A percentile compares a stretch with the other conserved stretches of the same genome.
Conservation (phyloP, 2,113 vertebrate genomes). For the Periophthalmus modestus region DNA sequence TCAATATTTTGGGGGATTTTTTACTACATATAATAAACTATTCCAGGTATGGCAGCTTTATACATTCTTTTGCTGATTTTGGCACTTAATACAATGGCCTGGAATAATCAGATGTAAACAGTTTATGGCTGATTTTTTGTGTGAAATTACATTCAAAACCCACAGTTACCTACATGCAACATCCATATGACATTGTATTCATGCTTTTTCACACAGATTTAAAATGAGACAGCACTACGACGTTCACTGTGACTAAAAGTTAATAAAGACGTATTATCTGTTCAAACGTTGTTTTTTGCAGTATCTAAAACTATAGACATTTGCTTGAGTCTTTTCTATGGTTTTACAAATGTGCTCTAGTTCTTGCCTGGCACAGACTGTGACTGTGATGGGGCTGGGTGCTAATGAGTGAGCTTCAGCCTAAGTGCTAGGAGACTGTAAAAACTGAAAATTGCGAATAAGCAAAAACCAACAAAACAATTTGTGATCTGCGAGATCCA, state of each 20-base stretch:
- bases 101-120: slow-evolving; percentile 53
- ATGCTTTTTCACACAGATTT: slow-evolving; percentile 21
- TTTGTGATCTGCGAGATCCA: slow-evolving; percentile 32
- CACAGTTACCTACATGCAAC: slow-evolving; percentile 48
- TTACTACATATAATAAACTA: slow-evolving; percentile 15
- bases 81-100: slow-evolving; percentile 55
- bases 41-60: slow-evolving; percentile 20
- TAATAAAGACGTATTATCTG: slow-evolving; percentile 5
- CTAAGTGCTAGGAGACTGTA: slow-evolving; percentile 56
- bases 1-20: neutral
- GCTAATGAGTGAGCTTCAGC: slow-evolving; percentile 55
- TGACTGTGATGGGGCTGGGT: slow-evolving; percentile 53
- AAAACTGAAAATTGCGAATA: slow-evolving; percentile 51
- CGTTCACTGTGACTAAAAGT: neutral
- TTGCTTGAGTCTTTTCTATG: slow-evolving; percentile 34
- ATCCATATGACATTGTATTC: slow-evolving; percentile 21
- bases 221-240: slow-evolving; percentile 13
- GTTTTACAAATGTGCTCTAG: slow-evolving; percentile 39
- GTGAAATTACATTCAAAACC: slow-evolving; percentile 54
- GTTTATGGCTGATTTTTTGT: slow-evolving; percentile 25
- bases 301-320: slow-evolving; percentile 35
- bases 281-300: slow-evolving; percentile 24
- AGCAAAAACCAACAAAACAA: slow-evolving; percentile 44
- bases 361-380: slow-evolving; percentile 43
- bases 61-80: slow-evolving; percentile 52